A percentile compares a stretch with the other conserved stretches of the same genome.
Conservation (phyloP, 1,140 invertebrate species). For the Charaxes varanes region DNA sequence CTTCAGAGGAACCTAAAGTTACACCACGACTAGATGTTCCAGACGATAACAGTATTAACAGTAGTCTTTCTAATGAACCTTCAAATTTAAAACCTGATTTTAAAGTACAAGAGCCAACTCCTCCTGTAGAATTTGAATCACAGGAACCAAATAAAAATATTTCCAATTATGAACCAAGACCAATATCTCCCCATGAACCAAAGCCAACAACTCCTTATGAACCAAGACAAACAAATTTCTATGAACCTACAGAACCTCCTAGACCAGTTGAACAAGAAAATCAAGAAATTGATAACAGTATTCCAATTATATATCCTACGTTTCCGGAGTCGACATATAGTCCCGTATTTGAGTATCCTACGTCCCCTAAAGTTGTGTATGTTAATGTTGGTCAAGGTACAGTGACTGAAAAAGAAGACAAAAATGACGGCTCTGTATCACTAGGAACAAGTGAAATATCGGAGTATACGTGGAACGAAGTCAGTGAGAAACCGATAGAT, state of each 20-base stretch:
- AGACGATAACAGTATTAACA: constrained; percentile 10
- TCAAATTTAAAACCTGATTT: not conserved
- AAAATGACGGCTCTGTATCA: constrained; percentile 39
- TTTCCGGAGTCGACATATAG: constrained; percentile 28
- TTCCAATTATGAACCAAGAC: constrained; percentile 1
- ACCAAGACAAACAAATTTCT: constrained; percentile 8
- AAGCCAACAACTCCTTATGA: constrained; percentile 11
- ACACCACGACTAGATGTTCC: constrained; percentile 1
- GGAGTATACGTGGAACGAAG: constrained; percentile 52
- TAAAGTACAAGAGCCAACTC: not conserved
- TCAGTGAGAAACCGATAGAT: constrained; percentile 36
- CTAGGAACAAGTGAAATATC: constrained; percentile 43
- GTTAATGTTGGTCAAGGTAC: constrained; percentile 36
- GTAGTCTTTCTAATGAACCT: constrained; percentile 3
- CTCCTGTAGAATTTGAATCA: too few relatives aligned
- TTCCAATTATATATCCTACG: constrained; percentile 10
- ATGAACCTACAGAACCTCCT: constrained; percentile 14
- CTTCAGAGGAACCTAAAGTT: constrained; percentile 9
- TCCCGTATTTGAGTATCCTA: constrained; percentile 12
- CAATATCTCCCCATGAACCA: constrained; percentile 6
- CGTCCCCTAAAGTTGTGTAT: constrained; percentile 35
- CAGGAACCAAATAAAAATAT: not conserved
- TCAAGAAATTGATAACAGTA: not conserved
- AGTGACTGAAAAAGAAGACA: constrained; percentile 28
- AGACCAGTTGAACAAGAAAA: not conserved